Conservation (phyloP, 2,113 vertebrate species). For the Calidris pygmaea region DNA sequence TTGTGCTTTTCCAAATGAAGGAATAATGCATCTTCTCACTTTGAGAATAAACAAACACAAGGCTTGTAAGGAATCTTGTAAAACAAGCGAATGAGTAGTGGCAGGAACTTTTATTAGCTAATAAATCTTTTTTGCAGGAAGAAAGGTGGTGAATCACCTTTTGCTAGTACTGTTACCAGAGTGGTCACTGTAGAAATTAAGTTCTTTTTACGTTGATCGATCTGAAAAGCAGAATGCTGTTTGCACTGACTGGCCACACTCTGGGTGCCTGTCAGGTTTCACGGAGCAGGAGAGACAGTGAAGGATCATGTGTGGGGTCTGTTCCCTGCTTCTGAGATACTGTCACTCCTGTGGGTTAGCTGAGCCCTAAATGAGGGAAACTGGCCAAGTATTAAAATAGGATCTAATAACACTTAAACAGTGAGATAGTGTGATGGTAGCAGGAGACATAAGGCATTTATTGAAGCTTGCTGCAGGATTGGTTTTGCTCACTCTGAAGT, state of each 20-base stretch:
- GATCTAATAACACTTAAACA: neutral
- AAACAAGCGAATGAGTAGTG: neutral
- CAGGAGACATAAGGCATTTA: neutral
- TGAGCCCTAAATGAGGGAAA: neutral
- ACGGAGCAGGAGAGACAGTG: neutral
- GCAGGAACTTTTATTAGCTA: neutral
- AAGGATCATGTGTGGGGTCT: neutral
- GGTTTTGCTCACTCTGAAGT: neutral
- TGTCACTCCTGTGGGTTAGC: neutral
- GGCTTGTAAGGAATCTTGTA: neutral
- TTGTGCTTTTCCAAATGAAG: neutral
- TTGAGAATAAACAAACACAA: neutral
- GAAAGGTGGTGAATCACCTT: neutral
- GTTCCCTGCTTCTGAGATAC: neutral
- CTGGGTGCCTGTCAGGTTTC: neutral
- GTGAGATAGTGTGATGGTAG: neutral
- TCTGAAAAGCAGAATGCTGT: neutral
- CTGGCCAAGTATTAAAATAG: neutral
- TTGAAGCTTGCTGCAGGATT: neutral
- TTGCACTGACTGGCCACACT: neutral
- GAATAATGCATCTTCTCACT: neutral
- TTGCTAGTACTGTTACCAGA: neutral
- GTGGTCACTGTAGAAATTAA: neutral
- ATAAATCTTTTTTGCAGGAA: neutral
- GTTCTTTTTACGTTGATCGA: neutral